These are phyloP conservation scores for Fopius arisanus DNA, from an alignment of 1,140 invertebrate species.

Conservation along the genomic window DNA sequence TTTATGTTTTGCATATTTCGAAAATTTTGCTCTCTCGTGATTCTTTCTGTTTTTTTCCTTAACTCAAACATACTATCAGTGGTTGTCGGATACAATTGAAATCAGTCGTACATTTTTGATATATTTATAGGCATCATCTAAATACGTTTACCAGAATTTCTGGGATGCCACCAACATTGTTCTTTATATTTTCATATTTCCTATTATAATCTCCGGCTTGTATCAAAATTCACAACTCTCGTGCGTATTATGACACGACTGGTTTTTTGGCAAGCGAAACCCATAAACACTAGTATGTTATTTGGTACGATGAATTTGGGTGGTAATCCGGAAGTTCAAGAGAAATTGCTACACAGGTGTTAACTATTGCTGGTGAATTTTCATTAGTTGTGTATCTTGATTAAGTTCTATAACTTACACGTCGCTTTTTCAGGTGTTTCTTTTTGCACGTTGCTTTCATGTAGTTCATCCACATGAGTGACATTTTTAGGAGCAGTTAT, in stretches of 20 bases:
- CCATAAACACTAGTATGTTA: background rate
- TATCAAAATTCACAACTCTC: conserved; percentile 2
- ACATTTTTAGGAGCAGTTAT: conserved; percentile 34
- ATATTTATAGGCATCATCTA: conserved; percentile 28
- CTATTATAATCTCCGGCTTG: background rate
- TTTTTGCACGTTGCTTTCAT: conserved; percentile 48
- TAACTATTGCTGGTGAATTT: conserved; percentile 9
- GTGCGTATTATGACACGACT: conserved; percentile 1
- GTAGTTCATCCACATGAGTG: conserved; percentile 57
- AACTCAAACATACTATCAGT: background rate
- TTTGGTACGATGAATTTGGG: background rate
- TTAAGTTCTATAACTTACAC: conserved; percentile 36
- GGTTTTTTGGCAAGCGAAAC: background rate
- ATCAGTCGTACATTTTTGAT: background rate
- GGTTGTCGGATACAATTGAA: background rate
- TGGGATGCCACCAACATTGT: conserved; percentile 22
- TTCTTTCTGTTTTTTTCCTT: background rate
- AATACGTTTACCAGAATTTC: conserved; percentile 16
- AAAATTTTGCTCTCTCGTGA: background rate
- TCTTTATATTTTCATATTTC: conserved; percentile 10
- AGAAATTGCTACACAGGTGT: conserved; percentile 15
- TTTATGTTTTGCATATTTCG: background rate
- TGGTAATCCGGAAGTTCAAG: background rate
- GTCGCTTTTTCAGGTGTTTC: conserved; percentile 41
- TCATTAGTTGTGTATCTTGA: background rate